Base-by-base conservation (phyloP, 92 coral and sea anemone species). In the Siderastrea radians region DNA sequence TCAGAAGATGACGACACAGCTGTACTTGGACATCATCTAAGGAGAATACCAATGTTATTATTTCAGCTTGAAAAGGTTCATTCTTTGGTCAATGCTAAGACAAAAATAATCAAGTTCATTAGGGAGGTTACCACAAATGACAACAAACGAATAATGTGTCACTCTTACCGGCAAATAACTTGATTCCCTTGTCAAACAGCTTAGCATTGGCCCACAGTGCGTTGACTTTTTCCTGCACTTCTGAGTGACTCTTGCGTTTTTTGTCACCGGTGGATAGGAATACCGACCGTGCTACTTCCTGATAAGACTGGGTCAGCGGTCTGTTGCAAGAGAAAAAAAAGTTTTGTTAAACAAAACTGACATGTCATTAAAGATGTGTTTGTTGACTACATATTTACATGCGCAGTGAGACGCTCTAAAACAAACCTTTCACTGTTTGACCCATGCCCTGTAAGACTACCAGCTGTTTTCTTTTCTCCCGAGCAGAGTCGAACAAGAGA, bases 281-380 rank as follows among this genome's bases (percentile, higher is more conserved):
- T 14, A 98, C 98, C 6, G 98, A 85, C 60, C 99, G 98, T 13
- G 98, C 99, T 38, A 96, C 98, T 74, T 98, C 95, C 81, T 97
- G 99, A 80, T 97, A 97, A 38, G 64, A 74, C 75, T 94, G 94
- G 83, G 91, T 87, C 75, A 97, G 95, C 51, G 99, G 99, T 84
- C 99, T 97, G 86, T 85, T 43, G 45, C 1, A 66, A 19, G 15
- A 73, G 0, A 83, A 81, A 12, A 3, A 16, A 11, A 13, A 1
- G 6, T 3, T 19, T 77, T 8, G 1, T 2, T 0, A 3, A 26
- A 12, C 1, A 11, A 58, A 44, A 26, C 1, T 15, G 0, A 26
- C 7, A n/a, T 14, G 43, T 2, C 3, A 48, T 51, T 17, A 1
- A 47, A 13, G 49, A 49, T 55, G 61, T 26, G 38, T 26, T 26